Evolutionary conservation across 2,797 vertebrate species (phyloP), one percentile per base, ranked within the genome.

Genomic region (Peromyscus eremicus): DNA sequence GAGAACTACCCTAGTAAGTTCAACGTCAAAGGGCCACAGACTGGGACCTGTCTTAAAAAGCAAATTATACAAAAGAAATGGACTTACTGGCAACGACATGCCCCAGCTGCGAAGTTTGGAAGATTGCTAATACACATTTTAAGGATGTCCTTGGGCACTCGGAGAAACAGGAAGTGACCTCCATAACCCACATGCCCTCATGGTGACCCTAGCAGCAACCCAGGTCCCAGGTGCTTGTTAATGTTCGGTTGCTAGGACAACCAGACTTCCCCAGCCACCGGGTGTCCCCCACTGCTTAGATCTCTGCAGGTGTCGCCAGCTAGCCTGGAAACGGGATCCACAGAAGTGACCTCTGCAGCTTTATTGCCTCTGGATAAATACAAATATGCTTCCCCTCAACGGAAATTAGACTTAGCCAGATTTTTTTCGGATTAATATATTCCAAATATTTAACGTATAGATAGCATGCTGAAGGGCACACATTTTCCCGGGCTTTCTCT

Each of bases 341-440:
- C 0, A 57, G 95, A 93, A 88, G 84, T 46, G 96, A 97, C 97
- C 97, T 76, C 4, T 79, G 73, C 94, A 76, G 92, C 93, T 95
- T 97, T 94, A 94, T 40, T n/a, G 87, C 49, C 95, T 98, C 95
- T 62, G 94, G 97, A 94, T 91, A 96, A 98, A 95, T 57, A 97
- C 0, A 66, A 95, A 97, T 46, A 2, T 68, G 96, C 77, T 98
- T 98, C 98, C 98, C 92, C 97, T 98, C 83, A 91, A 97, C 91
- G 89, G 98, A 98, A 98, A 98, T 98, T 91, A 97, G 96, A 97
- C 91, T 91, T 89, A 94, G 95, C 85, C 89, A 96, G 94, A 76
- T n/a, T 81, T 55, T 94, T 88, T 95, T 64, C 84, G 89, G 91
- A 89, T 96, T 94, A 97, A 98, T 87, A 92, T 89, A 96, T 96